These are phyloP conservation scores for Diphyllodes magnificus DNA, from an alignment of 2,113 vertebrate genomes.

Conservation along the genomic window DNA sequence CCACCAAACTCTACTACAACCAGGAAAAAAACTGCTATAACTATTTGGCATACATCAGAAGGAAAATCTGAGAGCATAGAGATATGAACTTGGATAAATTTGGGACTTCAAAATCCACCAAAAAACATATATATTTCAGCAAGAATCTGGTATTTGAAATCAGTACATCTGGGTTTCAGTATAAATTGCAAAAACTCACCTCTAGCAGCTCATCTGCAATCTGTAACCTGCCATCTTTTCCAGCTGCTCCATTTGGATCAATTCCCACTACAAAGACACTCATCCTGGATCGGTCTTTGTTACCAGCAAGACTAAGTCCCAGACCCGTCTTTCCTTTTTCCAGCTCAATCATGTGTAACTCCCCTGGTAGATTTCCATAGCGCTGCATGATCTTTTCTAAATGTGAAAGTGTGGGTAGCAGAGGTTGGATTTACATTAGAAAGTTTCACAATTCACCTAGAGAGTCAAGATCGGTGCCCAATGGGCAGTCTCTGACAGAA, in stretches of 20 bases:
- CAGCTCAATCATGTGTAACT: conserved; percentile 88
- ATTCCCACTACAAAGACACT: conserved; percentile 97
- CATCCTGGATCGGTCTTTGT: conserved; percentile 93
- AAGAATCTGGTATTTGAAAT: not conserved
- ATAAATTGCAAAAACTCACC: conserved; percentile 72
- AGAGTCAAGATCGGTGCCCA: not conserved
- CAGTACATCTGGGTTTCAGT: not conserved
- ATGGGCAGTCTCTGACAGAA: not conserved
- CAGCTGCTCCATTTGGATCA: conserved; percentile 90
- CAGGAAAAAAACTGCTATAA: not conserved
- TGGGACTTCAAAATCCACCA: not conserved
- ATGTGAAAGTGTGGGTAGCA: not conserved
- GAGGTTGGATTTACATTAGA: not conserved
- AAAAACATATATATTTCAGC: not conserved
- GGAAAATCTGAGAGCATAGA: not conserved
- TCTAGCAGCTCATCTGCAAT: conserved; percentile 95
- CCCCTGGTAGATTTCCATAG: conserved; percentile 85
- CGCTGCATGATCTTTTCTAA: conserved; percentile 84
- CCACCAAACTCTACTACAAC: not conserved
- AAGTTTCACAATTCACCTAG: not conserved
- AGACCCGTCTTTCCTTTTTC: conserved; percentile 92
- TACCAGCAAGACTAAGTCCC: conserved; percentile 96
- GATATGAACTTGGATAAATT: not conserved
- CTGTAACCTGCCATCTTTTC: conserved; percentile 86
- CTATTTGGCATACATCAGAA: not conserved